Evolutionary conservation across 2,797 vertebrate genomes (phyloP), one percentile per base, ranked within the genome.

Genomic region (Poecilia velifera): DNA sequence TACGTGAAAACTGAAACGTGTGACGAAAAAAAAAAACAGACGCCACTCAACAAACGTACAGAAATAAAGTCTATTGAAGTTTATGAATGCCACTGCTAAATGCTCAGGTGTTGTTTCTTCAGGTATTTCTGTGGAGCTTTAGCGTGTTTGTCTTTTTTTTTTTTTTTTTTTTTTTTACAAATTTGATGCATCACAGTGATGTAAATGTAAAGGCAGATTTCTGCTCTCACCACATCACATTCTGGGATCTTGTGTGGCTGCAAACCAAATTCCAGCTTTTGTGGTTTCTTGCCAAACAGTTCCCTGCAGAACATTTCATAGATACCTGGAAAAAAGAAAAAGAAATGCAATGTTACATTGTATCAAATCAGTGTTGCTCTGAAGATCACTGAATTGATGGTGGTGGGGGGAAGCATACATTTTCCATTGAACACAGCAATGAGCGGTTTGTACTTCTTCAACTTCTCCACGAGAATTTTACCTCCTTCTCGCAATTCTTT

Each of bases 231-330:
- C 83, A 98, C 98, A 74, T 99, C 98, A 86, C 97, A 99, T 73
- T 99, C 98, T 6, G 98, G 98, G 88, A 99, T 97, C 90, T 96
- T 98, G 94, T 99, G 97, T 0, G 98, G 98, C 90, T 99, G 98
- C 88, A 99, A 91, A 84, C 98, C 98, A 93, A 99, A 99, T n/a
- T 98, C 96, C 76, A 99, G 95, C 3, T 96, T 97, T 93, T 98
- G 97, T 82, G 98, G 96, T 90, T 97, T 99, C 90, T 99, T 97
- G 81, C 98, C 98, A 95, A 99, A 99, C 90, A 99, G 90, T 90
- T 99, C 98, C 94, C 96, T 97, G 94, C 98, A 99, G 96, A 99
- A 99, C 96, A 99, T 99, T 95, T 99, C 98, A 95, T 98, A 99
- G 93, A 99, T 99, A 92, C 98, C 98, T 99, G 76, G 20, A 4